A percentile compares a stretch with the other conserved stretches of the same genome.
phyloP scores from a whole-genome alignment of 2,113 vertebrate species.

The Tragelaphus strepsiceros region DNA sequence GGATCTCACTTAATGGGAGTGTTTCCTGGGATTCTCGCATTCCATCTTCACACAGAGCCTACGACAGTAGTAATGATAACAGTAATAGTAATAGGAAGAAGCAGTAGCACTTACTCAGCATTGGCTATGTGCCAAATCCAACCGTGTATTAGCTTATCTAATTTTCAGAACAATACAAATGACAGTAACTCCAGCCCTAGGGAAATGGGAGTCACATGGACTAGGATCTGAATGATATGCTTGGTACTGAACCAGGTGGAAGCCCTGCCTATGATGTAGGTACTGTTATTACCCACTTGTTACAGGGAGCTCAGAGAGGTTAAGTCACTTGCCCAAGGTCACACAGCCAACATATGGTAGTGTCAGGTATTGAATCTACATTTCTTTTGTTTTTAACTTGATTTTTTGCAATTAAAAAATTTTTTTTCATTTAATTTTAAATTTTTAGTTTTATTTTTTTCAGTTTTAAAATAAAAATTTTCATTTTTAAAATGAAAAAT shows the following conservation, averaged over 20 bases:
- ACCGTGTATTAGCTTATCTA: neutral
- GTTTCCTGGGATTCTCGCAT: neutral
- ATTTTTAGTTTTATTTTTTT: neutral
- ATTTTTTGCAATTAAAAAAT: neutral
- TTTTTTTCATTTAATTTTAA: neutral
- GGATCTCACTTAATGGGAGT: neutral
- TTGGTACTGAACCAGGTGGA: neutral
- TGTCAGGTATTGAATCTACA: neutral
- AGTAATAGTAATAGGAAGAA: neutral
- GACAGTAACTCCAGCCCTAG: neutral
- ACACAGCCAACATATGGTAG: neutral
- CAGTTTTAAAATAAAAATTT: neutral
- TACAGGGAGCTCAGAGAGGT: neutral
- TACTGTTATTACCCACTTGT: neutral
- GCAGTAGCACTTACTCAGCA: neutral
- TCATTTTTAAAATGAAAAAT: neutral
- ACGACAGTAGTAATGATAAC: neutral
- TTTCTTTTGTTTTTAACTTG: neutral
- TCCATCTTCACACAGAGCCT: neutral
- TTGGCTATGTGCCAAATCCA: neutral
- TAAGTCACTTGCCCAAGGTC: neutral
- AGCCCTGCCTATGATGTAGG: neutral
- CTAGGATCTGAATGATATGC: neutral
- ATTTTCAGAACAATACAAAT: neutral
- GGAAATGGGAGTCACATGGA: neutral